phyloP scores from a whole-genome alignment of 1,140 invertebrate genomes.

The Drosophila sp. region DNA sequence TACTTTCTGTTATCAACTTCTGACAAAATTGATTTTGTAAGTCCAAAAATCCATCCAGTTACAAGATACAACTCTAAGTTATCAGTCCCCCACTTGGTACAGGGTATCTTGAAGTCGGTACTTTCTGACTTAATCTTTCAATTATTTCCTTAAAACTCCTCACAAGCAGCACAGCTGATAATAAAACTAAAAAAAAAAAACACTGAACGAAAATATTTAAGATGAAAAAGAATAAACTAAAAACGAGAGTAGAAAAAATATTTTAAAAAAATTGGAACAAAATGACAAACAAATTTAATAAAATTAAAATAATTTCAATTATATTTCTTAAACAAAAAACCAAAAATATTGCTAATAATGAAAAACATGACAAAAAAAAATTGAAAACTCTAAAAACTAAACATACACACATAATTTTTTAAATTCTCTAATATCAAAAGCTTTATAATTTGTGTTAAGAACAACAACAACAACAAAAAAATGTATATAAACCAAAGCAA shows the following conservation, averaged over 20 bases:
- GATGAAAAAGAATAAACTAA: conserved; percentile 27
- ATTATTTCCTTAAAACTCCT: conserved; percentile 42
- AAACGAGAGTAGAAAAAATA: conserved; percentile 38
- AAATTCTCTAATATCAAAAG: conserved; percentile 51
- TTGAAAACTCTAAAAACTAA: conserved; percentile 20
- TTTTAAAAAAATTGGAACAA: conserved; percentile 1
- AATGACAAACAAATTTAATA: conserved; percentile 30
- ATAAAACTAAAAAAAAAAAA: conserved; percentile 13
- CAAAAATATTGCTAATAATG: not conserved
- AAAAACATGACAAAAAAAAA: not conserved
- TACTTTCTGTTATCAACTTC: no score
- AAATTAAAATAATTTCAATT: conserved; percentile 10
- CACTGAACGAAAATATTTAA: conserved; percentile 36
- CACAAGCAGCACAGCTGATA: conserved; percentile 57
- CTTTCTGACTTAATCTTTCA: conserved; percentile 18
- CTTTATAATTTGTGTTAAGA: conserved; percentile 16
- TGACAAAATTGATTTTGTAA: not conserved
- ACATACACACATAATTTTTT: conserved; percentile 36
- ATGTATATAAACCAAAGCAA: conserved; percentile 4
- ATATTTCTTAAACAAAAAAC: conserved; percentile 14
- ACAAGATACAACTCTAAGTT: no score
- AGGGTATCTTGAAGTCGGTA: conserved; percentile 13
- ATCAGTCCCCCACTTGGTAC: not conserved
- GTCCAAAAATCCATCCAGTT: not conserved
- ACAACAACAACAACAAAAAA: not conserved